Base-by-base conservation (phyloP, 2,113 vertebrate species). In the Campylorhamphus procurvoides region DNA sequence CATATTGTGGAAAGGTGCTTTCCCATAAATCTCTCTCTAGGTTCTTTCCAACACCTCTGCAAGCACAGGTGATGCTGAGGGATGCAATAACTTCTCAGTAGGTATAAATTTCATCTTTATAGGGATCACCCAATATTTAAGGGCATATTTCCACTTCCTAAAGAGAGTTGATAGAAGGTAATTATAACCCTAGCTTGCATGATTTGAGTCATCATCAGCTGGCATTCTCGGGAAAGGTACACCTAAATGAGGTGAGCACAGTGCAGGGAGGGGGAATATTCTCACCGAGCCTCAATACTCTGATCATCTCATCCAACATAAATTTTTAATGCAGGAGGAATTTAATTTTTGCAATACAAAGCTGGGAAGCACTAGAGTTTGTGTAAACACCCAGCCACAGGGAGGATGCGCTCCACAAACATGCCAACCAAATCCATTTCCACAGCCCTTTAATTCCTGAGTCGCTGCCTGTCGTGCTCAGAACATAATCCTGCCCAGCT, bases 251-350 rank as follows among this genome's bases (percentile, higher is more conserved):
- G 59, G 35, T 24, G 25, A 27, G 35, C 9, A 31, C 37, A 23
- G 39, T 64, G 77, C 73, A 68, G 3, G 33, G 42, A 79, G 53
- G 39, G 33, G 40, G 80, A 83, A 79, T 33, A 68, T 63, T 79
- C 80, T 89, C 72, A 68, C 67, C 29, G 3, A 64, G 47, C 84
- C 85, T 84, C 85, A 35, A 47, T 46, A 87, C 46, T 74, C 63
- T 60, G 58, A 67, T 94, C 93, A 95, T 97, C 82, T 96, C 91
- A 84, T 93, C 96, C 91, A 89, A 86, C 87, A 94, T 94, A 73
- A 92, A 88, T 96, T 95, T 97, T 96, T 93, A 95, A 97, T 74
- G 78, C 85, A 69, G 91, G 64, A 84, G 83, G 89, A 94, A 95
- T 92, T 94, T 96, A 91, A 96, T 96, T 96, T 59, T 76, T 77